phyloP scores from a whole-genome alignment of 2,797 vertebrate genomes.

The Pristis pectinata region DNA sequence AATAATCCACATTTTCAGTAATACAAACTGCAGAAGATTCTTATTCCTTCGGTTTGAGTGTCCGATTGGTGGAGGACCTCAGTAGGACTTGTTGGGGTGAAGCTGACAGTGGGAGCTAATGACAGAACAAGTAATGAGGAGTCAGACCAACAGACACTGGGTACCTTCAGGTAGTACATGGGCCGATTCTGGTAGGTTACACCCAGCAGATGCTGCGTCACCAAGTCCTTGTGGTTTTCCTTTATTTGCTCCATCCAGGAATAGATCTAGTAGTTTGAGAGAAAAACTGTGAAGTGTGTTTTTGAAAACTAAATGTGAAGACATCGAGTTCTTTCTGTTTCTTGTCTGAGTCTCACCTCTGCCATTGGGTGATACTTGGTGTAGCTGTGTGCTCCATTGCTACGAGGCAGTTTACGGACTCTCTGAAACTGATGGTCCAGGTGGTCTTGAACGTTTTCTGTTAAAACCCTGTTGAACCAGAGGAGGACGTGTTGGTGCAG shows the following conservation, averaged over 20 bases:
- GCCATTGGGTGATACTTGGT: slow-evolving; percentile 11
- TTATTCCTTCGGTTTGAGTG: background rate
- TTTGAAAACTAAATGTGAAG: background rate
- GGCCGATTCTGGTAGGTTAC: slow-evolving; percentile 49
- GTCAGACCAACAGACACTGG: background rate
- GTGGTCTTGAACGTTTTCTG: slow-evolving; percentile 10
- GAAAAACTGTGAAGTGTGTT: background rate
- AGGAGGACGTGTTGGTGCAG: background rate
- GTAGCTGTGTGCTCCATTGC: background rate
- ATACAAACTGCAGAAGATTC: background rate
- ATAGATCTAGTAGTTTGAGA: slow-evolving; percentile 48
- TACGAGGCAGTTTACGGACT: background rate
- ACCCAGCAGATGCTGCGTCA: slow-evolving; percentile 51
- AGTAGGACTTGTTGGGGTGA: background rate
- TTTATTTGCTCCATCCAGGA: too few relatives aligned
- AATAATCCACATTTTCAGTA: too few relatives aligned
- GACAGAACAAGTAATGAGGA: background rate
- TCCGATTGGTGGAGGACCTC: too few relatives aligned
- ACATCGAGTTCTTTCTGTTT: background rate
- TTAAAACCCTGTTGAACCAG: background rate
- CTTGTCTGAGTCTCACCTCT: background rate
- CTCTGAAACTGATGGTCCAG: background rate
- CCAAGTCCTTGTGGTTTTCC: slow-evolving; percentile 47
- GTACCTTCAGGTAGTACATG: too few relatives aligned
- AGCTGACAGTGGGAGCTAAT: too few relatives aligned